phyloP scores from a whole-genome alignment of 2,888 invertebrate genomes.

The Galeopsomyia nigrocyanea region DNA sequence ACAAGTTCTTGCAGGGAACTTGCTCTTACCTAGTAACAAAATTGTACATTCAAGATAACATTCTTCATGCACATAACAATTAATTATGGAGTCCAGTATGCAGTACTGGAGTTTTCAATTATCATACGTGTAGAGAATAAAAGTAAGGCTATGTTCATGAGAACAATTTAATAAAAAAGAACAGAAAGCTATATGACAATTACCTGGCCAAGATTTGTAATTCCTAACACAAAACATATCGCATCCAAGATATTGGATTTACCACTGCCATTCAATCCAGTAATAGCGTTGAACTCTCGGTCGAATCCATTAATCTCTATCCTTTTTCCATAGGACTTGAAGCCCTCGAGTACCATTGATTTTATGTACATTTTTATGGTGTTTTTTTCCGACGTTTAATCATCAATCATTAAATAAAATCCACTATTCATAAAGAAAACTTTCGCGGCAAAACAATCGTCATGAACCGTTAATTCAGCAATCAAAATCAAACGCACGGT shows the following conservation, averaged over 20 bases:
- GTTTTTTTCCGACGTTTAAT: not conserved
- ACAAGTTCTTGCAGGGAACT: conserved; percentile 93
- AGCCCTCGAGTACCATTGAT: conserved; percentile 93
- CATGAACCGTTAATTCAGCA: not conserved
- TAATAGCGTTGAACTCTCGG: conserved; percentile 96
- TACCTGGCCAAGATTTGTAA: conserved; percentile 92
- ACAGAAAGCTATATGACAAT: conserved; percentile 59
- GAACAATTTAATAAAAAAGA: too few species aligned
- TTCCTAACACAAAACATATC: conserved; percentile 97
- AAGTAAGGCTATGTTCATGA: conserved; percentile 13
- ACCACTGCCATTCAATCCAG: conserved; percentile 97
- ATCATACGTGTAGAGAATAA: not conserved
- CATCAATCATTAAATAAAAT: conserved; percentile 29
- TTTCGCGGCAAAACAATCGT: conserved; percentile 31
- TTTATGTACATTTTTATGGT: conserved; percentile 86
- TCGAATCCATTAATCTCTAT: conserved; percentile 95
- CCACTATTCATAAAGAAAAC: conserved; percentile 2
- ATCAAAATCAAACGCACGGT: not conserved
- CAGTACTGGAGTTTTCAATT: not conserved
- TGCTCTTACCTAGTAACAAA: conserved; percentile 82
- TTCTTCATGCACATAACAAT: conserved; percentile 3
- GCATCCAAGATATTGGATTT: conserved; percentile 98
- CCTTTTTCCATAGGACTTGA: conserved; percentile 96
- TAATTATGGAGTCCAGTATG: conserved; percentile 10
- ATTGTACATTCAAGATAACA: conserved; percentile 8